Percentiles rank a stretch among this genome's conserved stretches.
Evolutionary conservation across 2,888 invertebrate genomes (phyloP).

Genomic region (Antheraea yamamai): DNA sequence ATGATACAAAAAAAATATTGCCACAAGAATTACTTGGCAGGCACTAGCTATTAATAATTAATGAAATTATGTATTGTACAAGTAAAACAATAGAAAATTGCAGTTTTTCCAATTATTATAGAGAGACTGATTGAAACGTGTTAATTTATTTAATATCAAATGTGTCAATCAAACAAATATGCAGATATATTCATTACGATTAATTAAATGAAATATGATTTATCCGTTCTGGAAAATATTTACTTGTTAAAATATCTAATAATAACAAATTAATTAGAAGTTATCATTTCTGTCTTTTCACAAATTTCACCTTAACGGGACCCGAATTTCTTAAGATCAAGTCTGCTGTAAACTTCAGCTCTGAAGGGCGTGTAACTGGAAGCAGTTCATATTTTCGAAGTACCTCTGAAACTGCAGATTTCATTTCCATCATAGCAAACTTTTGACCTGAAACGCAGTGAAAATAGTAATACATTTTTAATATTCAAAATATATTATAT

Average conservation of each 20-base stretch:
- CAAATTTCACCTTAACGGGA: conserved; percentile 64
- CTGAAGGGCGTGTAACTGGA: conserved; percentile 72
- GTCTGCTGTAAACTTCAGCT: conserved; percentile 60
- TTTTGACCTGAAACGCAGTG: conserved; percentile 77
- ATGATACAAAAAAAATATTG: too few species aligned
- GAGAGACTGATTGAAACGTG: too few species aligned
- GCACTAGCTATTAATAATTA: background rate
- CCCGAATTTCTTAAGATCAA: conserved; percentile 62
- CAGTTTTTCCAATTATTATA: too few species aligned
- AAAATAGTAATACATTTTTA: background rate
- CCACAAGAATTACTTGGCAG: too few species aligned
- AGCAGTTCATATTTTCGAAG: conserved; percentile 71
- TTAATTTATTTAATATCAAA: too few species aligned
- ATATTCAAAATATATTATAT: background rate
- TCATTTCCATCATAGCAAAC: conserved; percentile 84
- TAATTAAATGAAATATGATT: too few species aligned
- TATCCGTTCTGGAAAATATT: too few species aligned
- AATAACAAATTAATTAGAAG: conserved; percentile 37
- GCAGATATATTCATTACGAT: too few species aligned
- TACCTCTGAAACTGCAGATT: conserved; percentile 75
- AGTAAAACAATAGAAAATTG: too few species aligned
- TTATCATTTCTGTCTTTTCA: conserved; percentile 35
- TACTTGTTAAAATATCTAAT: too few species aligned
- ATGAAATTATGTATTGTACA: background rate
- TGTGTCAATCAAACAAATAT: too few species aligned